Base-by-base conservation (phyloP, 2,113 vertebrate genomes). In the Cercopithecus mona region DNA sequence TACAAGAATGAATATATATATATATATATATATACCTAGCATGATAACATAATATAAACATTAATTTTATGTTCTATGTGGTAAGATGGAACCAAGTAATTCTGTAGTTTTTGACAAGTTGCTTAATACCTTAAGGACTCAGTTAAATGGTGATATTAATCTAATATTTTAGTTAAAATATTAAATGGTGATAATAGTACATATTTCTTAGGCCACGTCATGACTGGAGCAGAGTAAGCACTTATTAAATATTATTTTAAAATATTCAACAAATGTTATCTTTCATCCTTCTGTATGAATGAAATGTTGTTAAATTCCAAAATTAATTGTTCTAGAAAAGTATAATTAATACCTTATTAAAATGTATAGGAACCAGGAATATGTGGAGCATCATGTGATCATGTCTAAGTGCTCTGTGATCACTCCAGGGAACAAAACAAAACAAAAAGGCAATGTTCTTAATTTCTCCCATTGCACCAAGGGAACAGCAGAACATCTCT, bases 171-270 rank as follows among this genome's bases (percentile, higher is more conserved):
- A 86, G 14, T 66, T 95, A 90, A 93, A 85, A 90, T 68, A 73
- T 72, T 92, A 90, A 93, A 75, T 55, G 68, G 40, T 20, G 38
- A 57, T 78, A 73, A 66, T 27, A 89, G 43, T 27, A 90, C 32
- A 9, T 78, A 81, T 18, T 91, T 90, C 12, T 88, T 57, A 90
- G 57, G 5, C 7, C 32, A 8, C n/a, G 30, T 82, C 95, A 64
- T 79, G 20, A 48, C 13, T 61, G 16, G 35, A 79, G 57, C 52
- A 94, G 14, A 66, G 7, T 93, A 86, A 94, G 32, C 30, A 72
- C 52, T 89, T 91, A 93, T 90, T 96, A 48, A 94, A 66, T 70
- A 75, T 68, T 88, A 97, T 85, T 91, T 3, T 61, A 89, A 90
- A 86, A 11, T 88, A 94, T n/a, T 80, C 43, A 94, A 20, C 72